Percentiles rank a stretch among this genome's conserved stretches.
These are phyloP conservation scores for Blennius ocellaris DNA, from an alignment of 2,113 vertebrate genomes.

Conservation along the genomic window DNA sequence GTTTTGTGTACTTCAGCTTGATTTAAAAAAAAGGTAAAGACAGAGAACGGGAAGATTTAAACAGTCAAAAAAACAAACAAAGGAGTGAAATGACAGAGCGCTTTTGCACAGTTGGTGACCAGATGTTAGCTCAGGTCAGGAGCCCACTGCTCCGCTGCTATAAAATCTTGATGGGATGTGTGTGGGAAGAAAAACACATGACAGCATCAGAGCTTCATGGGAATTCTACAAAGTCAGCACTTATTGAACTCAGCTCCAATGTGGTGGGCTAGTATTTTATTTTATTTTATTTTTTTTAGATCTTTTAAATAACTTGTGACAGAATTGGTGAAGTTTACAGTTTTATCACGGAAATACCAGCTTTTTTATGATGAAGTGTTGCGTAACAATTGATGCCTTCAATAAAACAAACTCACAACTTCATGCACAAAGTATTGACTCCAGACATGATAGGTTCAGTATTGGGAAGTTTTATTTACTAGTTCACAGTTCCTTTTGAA, in stretches of 20 bases:
- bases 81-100: constrained; percentile 21
- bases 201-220: constrained; percentile 11
- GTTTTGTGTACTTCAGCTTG: not conserved
- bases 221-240: constrained; percentile 11
- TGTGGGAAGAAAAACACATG: constrained; percentile 21
- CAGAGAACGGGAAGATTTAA: constrained; percentile 22
- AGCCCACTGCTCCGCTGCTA: constrained; percentile 11
- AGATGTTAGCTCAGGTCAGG: constrained; percentile 65
- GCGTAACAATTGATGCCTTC: too few species aligned
- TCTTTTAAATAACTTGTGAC: not conserved
- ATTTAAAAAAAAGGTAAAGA: constrained; percentile 1
- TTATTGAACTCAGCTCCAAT: not conserved
- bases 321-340: not conserved
- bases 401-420: too few species aligned
- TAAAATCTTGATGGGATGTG: constrained; percentile 18
- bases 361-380: not conserved
- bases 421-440: too few species aligned
- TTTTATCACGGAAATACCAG: not conserved
- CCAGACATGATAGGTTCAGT: too few species aligned
- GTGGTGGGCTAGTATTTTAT: not conserved
- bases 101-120: constrained; percentile 68
- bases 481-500: too few species aligned
- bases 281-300: not conserved
- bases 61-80: constrained; percentile 21
- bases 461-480: too few species aligned